phyloP scores from a whole-genome alignment of 2,797 vertebrate genomes.

The Microctenopoma stevenorrisi region DNA sequence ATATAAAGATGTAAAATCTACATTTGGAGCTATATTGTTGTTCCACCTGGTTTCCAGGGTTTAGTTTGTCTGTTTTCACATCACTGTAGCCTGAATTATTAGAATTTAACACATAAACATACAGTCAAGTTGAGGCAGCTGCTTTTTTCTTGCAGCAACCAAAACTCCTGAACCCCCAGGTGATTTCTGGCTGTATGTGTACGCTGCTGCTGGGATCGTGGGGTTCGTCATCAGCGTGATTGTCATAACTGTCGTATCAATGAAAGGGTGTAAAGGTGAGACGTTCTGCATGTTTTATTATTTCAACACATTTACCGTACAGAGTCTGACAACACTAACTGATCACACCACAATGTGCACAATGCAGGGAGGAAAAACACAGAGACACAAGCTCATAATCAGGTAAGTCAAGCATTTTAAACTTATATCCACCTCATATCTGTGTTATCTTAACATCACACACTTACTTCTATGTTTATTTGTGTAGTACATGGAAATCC shows the following conservation, averaged over 20 bases:
- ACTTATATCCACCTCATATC: neutral
- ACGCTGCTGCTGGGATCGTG: slow-evolving; percentile 35
- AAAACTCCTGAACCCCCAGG: fast-evolving
- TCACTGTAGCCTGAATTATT: no score
- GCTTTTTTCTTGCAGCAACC: neutral
- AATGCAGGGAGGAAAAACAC: slow-evolving; percentile 48
- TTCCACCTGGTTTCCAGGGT: neutral
- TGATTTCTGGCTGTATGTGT: slow-evolving; percentile 17
- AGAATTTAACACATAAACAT: neutral
- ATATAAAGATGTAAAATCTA: neutral
- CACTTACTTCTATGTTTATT: neutral
- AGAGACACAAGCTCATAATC: slow-evolving; percentile 23
- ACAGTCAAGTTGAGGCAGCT: neutral
- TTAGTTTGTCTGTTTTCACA: neutral
- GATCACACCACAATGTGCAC: slow-evolving; percentile 2
- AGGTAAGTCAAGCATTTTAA: slow-evolving; percentile 46
- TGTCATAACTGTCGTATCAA: slow-evolving; percentile 41
- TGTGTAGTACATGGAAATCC: slow-evolving; percentile 54
- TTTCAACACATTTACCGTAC: no score
- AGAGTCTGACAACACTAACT: neutral
- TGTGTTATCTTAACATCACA: neutral
- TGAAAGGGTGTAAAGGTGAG: slow-evolving; percentile 63
- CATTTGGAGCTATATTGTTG: fast-evolving
- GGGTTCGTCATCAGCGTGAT: slow-evolving; percentile 59
- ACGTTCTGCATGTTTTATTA: neutral